Evolutionary conservation across 2,888 invertebrate genomes (phyloP), one percentile per base, ranked within the genome.

Genomic region (Augiades crinisus): DNA sequence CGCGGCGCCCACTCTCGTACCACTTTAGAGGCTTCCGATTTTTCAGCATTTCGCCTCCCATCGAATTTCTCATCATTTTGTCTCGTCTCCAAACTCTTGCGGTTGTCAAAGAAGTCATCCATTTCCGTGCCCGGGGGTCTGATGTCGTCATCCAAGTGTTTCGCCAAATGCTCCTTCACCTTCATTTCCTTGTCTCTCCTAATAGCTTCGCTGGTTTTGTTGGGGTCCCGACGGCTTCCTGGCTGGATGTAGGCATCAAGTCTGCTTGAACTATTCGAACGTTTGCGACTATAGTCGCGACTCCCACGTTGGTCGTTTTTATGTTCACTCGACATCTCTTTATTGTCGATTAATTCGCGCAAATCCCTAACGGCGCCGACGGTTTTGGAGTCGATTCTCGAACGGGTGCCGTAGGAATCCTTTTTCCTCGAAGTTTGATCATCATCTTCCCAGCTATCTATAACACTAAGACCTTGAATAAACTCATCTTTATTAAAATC

Each of bases 71-170:
- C 47, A 10, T 3, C 12, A 5, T 14, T 21, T 22, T 40, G 31
- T 40, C 31, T 38, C 22, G 3, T 21, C 14, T 44, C 44, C 19
- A 19, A n/a, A 14, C n/a, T 21, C 10, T 44, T 31, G 2, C 36
- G 17, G 21, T 34, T 36, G 12, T 75, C 72, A 55, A 64, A 83
- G 58, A 75, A 86, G 47, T 85, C 87, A 38, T 89, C 89, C 0
- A 89, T 70, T 58, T 89, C 89, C 1, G 89, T 89, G 5, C 89
- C 89, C 17, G 89, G 89, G 1, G 89, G 89, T 0, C 80, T 70
- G 19, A 88, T 61, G 50, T 87, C 82, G 22, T 84, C 80, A 6
- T 84, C 82, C 12, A 89, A 67, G 44, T 76, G 79, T 59, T 89
- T 89, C 0, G 85, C 82, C 10, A 89, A 65, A 47, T 74, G 78